These are phyloP conservation scores for Xiphydria camelus DNA, from an alignment of 2,888 invertebrate genomes.

Conservation along the genomic window DNA sequence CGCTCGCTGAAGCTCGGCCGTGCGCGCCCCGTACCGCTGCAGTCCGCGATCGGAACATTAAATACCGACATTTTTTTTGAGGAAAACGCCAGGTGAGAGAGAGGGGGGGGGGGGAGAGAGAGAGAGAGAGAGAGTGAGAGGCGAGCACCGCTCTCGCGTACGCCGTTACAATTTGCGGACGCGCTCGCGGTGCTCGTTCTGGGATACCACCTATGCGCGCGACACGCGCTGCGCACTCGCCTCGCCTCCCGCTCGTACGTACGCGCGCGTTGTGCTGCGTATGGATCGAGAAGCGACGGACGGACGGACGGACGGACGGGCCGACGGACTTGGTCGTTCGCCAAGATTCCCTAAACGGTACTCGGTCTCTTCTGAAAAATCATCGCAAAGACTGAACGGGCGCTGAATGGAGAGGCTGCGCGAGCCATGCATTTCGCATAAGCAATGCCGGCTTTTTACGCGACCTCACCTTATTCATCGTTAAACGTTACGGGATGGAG, in stretches of 20 bases:
- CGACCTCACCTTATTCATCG: constrained; percentile 40
- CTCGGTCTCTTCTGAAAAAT: constrained; percentile 43
- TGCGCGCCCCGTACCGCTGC: constrained; percentile 3
- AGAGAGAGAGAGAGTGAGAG: constrained; percentile 18
- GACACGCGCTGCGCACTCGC: too few relatives aligned
- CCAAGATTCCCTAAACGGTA: constrained; percentile 56
- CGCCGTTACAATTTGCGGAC: constrained; percentile 11
- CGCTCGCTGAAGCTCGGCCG: constrained; percentile 9
- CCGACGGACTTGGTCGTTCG: constrained; percentile 23
- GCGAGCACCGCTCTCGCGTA: constrained; percentile 9
- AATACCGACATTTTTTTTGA: constrained; percentile 6
- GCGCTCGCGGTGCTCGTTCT: too few relatives aligned
- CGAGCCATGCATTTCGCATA: constrained; percentile 14
- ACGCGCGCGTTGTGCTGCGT: neutral
- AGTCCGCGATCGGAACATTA: too few relatives aligned
- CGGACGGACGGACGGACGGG: neutral
- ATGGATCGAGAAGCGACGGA: neutral
- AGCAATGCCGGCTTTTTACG: constrained; percentile 33
- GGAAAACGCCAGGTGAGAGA: neutral
- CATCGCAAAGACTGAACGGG: constrained; percentile 28
- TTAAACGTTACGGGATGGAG: constrained; percentile 30
- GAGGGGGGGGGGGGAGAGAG: constrained; percentile 3
- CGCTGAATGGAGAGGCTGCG: constrained; percentile 2
- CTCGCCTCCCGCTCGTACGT: too few relatives aligned
- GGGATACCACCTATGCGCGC: too few relatives aligned